A percentile compares a stretch with the other conserved stretches of the same genome.
Conservation (phyloP, 2,797 vertebrate species). For the Hippopotamyrus pictus region DNA sequence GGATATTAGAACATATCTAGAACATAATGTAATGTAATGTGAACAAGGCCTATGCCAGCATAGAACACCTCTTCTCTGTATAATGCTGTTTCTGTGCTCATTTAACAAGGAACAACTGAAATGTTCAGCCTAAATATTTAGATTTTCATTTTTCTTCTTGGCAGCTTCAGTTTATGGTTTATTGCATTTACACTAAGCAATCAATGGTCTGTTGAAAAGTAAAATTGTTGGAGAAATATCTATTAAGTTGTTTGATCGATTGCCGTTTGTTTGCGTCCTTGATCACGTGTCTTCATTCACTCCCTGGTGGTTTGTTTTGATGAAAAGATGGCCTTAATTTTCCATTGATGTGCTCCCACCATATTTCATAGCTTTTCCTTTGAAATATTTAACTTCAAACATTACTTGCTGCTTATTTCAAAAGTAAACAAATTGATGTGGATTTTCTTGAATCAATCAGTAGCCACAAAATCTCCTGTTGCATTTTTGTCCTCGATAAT, state of each 20-base stretch:
- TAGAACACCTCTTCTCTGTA: background rate
- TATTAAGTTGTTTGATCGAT: constrained; percentile 29
- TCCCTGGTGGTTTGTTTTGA: constrained; percentile 1
- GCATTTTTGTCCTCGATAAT: background rate
- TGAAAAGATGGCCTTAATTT: constrained; percentile 29
- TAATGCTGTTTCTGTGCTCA: background rate
- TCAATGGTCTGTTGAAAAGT: constrained; percentile 21
- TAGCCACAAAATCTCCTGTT: background rate
- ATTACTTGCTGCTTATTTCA: background rate
- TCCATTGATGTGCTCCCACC: background rate
- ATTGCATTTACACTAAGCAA: constrained; percentile 20
- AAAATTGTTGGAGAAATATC: constrained; percentile 23
- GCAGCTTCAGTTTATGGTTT: background rate
- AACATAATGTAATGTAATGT: background rate
- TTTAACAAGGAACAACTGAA: constrained; percentile 10
- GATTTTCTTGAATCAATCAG: constrained; percentile 7
- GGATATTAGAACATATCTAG: background rate
- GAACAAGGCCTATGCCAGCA: background rate
- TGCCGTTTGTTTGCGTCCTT: constrained; percentile 17
- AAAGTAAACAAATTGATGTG: background rate
- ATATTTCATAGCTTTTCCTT: constrained; percentile 7
- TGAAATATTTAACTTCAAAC: background rate
- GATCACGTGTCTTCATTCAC: constrained; percentile 24
- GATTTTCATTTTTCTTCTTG: background rate
- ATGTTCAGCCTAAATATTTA: constrained; percentile 15